phyloP scores from a whole-genome alignment of 2,797 vertebrate species.

The Myripristis jacobus region DNA sequence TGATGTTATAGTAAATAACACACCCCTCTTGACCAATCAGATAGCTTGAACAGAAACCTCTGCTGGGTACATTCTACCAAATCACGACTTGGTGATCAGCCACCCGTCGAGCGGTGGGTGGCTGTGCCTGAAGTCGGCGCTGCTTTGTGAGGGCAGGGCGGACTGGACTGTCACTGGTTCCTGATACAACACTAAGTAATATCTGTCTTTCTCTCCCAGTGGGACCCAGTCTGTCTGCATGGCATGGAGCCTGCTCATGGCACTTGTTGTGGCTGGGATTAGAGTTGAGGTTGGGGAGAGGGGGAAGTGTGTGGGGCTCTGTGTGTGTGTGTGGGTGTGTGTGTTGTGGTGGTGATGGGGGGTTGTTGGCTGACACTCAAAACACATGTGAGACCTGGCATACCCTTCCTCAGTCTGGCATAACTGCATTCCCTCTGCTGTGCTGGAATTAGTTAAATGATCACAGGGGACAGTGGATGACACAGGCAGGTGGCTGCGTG shows the following conservation, averaged over 20 bases:
- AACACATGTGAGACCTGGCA: conserved; percentile 56
- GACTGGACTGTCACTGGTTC: conserved; percentile 56
- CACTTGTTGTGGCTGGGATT: conserved; percentile 12
- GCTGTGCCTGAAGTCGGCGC: conserved; percentile 36
- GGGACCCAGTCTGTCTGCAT: conserved; percentile 29
- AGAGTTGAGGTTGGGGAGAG: conserved; percentile 12
- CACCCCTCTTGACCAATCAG: too few species aligned
- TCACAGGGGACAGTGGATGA: conserved; percentile 34
- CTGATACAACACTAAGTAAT: conserved; percentile 52
- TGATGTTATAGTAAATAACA: too few species aligned
- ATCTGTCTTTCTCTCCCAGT: conserved; percentile 29
- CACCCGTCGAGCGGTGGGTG: conserved; percentile 18
- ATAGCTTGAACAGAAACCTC: too few species aligned
- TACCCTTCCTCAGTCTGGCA: conserved; percentile 31
- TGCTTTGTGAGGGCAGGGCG: conserved; percentile 30
- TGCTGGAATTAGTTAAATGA: conserved; percentile 45
- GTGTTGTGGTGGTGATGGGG: neutral
- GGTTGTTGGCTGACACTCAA: conserved; percentile 32
- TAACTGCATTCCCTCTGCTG: conserved; percentile 18
- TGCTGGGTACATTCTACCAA: conserved; percentile 33
- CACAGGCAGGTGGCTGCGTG: conserved; percentile 26
- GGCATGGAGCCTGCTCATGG: conserved; percentile 29
- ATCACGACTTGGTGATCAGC: neutral
- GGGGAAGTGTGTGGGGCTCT: neutral
- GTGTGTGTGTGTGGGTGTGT: too few species aligned